A percentile compares a stretch with the other conserved stretches of the same genome.
phyloP scores from a whole-genome alignment of 1,140 invertebrate species.

The Drosophila miranda region DNA sequence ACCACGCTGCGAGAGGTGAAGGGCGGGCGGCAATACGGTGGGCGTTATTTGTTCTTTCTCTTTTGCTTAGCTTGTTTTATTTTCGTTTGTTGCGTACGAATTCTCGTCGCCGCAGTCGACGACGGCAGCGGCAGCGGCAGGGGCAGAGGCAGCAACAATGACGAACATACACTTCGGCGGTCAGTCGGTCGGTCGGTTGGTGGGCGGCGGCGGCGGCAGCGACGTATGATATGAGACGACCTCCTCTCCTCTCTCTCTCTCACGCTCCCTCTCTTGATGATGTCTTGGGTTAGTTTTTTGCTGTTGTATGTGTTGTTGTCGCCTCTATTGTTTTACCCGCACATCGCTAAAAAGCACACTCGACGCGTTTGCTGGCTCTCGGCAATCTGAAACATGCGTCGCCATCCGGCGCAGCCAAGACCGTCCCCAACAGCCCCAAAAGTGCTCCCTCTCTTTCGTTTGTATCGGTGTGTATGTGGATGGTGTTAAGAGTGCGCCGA shows the following conservation, averaged over 20 bases:
- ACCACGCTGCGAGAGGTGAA: constrained; percentile 38
- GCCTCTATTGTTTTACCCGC: constrained; percentile 65
- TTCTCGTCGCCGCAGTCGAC: constrained; percentile 27
- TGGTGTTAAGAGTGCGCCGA: constrained; percentile 43
- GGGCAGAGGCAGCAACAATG: too few relatives aligned
- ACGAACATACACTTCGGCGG: not conserved
- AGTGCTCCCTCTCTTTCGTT: constrained; percentile 11
- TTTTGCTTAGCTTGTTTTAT: constrained; percentile 63
- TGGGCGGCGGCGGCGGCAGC: constrained; percentile 3
- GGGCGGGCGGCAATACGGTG: constrained; percentile 59
- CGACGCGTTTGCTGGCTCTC: constrained; percentile 62
- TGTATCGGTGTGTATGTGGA: constrained; percentile 38
- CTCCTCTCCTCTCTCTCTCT: constrained; percentile 34
- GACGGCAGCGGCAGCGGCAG: too few relatives aligned
- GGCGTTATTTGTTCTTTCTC: constrained; percentile 76
- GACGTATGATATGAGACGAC: constrained; percentile 10
- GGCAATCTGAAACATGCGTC: constrained; percentile 64
- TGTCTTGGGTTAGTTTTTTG: constrained; percentile 46
- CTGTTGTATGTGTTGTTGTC: constrained; percentile 49
- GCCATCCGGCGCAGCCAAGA: constrained; percentile 44
- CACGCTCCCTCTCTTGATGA: constrained; percentile 20
- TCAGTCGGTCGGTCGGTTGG: constrained; percentile 28
- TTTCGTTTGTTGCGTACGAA: constrained; percentile 66
- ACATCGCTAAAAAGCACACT: constrained; percentile 62
- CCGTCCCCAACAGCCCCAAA: constrained; percentile 11